Base-by-base conservation (phyloP, 2,113 vertebrate species). In the Cryptotis parvus region DNA sequence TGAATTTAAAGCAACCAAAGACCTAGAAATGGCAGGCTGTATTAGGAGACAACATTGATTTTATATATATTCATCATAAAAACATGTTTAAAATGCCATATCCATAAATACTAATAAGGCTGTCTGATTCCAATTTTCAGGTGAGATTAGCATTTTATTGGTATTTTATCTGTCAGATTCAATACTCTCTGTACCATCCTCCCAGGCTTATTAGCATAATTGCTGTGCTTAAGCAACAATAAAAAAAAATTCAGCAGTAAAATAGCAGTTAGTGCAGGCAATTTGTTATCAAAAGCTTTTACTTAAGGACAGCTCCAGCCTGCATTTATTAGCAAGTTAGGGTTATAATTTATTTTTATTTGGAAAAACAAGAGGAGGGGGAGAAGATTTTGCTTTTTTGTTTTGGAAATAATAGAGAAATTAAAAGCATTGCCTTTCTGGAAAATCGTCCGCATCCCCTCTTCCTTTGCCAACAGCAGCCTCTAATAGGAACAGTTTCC, bases 71-170 rank as follows among this genome's bases (percentile, higher is more conserved):
- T 95, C 97, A 96, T 94, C 93, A 91, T 95, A 73, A 95, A 98
- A 95, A 92, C 93, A 94, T 94, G 95, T 96, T 97, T 95, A 95
- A 97, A 97, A 97, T 97, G 96, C 94, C 91, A 94, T 97, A 96
- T 97, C 97, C 96, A 97, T 98, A 98, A 98, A 98, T 98, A 97
- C 97, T 97, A 97, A 97, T 98, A 97, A 97, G 97, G 92, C 94
- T 97, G 94, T 97, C 97, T 97, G 97, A 98, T 98, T 98, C 98
- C 96, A 97, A 95, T 98, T 98, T 98, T 97, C 97, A 98, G 98
- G 98, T 98, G 96, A 98, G 97, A 98, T 98, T 97, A 98, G 97
- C 97, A 97, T 98, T 98, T 98, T 97, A 98, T 97, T 97, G 98
- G 97, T 98, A 96, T 98, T 98, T 98, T 97, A 97, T 98, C 97